Percentiles rank a stretch among this genome's conserved stretches.
phyloP scores from a whole-genome alignment of 35 echinoderm and acorn worm species.

The Amphiura filiformis region DNA sequence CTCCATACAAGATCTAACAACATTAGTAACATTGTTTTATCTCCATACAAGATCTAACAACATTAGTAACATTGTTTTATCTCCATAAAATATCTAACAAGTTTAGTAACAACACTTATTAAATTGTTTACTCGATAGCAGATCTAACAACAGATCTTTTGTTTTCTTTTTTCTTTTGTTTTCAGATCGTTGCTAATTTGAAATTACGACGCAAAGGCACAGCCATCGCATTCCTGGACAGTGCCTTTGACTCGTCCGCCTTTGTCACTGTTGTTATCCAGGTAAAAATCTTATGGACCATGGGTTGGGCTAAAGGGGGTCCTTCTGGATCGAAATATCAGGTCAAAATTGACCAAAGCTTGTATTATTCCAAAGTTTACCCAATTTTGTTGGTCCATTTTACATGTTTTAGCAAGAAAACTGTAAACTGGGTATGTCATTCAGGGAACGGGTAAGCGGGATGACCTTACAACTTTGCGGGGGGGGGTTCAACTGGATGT shows the following conservation, averaged over 20 bases:
- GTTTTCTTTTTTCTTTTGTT: background rate
- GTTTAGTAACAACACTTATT: no score
- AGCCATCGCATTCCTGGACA: background rate
- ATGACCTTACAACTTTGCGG: background rate
- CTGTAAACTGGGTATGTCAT: background rate
- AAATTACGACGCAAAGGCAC: background rate
- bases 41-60: no score
- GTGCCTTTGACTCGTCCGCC: background rate
- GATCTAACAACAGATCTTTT: no score
- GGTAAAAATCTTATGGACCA: no score
- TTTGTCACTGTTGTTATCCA: background rate
- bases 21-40: no score
- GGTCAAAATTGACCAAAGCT: no score
- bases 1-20: no score
- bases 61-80: no score
- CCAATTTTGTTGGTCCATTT: background rate
- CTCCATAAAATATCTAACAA: no score
- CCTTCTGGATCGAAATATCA: background rate
- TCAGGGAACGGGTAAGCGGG: background rate
- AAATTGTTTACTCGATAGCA: no score
- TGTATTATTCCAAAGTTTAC: background rate
- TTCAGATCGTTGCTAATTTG: background rate
- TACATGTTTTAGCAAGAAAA: background rate
- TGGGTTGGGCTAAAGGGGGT: no score
- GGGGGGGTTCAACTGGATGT: no score